A percentile compares a stretch with the other conserved stretches of the same genome.
Conservation (phyloP, 2,888 invertebrate species). For the Empis stercorea region DNA sequence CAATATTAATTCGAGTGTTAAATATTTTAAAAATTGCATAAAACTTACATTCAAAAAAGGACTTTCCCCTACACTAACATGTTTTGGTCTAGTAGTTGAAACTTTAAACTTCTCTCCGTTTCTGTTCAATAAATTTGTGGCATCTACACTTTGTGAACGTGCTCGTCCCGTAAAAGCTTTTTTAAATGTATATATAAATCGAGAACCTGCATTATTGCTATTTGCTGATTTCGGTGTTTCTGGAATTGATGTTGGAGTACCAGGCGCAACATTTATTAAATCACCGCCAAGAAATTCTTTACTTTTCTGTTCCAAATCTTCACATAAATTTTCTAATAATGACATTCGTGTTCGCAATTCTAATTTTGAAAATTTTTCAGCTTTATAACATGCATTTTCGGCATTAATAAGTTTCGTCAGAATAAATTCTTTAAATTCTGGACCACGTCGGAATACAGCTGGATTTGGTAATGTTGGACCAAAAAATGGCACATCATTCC, state of each 20-base stretch:
- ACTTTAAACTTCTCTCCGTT: slow-evolving; percentile 26
- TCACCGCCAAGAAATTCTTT: slow-evolving; percentile 63
- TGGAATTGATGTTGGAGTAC: slow-evolving; percentile 44
- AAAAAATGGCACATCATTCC: slow-evolving; percentile 89
- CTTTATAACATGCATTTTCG: slow-evolving; percentile 89
- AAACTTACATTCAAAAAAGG: neutral
- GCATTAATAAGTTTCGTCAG: slow-evolving; percentile 90
- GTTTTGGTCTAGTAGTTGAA: slow-evolving; percentile 45
- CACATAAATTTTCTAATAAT: slow-evolving; percentile 66
- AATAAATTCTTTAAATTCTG: slow-evolving; percentile 81
- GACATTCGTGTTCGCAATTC: slow-evolving; percentile 77
- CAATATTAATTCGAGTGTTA: neutral
- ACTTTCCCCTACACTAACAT: slow-evolving; percentile 46
- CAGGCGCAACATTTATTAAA: slow-evolving; percentile 28
- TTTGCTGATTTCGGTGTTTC: slow-evolving; percentile 61
- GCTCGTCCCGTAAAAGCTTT: slow-evolving; percentile 73
- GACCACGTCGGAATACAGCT: slow-evolving; percentile 69
- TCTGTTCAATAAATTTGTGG: slow-evolving; percentile 38
- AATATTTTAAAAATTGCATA: neutral
- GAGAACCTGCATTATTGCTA: slow-evolving; percentile 52
- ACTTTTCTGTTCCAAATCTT: slow-evolving; percentile 70
- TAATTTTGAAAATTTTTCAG: slow-evolving; percentile 82
- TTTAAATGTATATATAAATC: slow-evolving; percentile 81
- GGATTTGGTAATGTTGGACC: slow-evolving; percentile 82
- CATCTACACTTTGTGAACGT: slow-evolving; percentile 55